Conservation (phyloP, 2,888 invertebrate genomes). For the Calliphora vomitoria region DNA sequence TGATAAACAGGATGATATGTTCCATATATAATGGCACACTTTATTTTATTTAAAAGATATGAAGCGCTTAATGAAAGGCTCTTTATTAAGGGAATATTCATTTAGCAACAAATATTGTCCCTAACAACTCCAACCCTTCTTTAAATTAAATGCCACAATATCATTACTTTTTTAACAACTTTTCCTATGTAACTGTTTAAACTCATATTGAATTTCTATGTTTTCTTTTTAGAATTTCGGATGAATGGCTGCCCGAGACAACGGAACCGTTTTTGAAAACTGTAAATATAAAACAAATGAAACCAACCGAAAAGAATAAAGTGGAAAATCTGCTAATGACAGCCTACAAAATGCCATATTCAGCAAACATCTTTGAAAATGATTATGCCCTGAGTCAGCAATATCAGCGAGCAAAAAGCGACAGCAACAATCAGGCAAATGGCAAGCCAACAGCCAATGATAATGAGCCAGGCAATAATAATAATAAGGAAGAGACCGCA, state of each 20-base stretch:
- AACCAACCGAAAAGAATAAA: slow-evolving; percentile 81
- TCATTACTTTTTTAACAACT: background rate
- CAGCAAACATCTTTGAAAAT: slow-evolving; percentile 81
- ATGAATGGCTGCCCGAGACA: slow-evolving; percentile 93
- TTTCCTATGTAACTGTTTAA: background rate
- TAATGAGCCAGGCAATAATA: slow-evolving; percentile 51
- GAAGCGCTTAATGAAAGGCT: no score
- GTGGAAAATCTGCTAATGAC: slow-evolving; percentile 81
- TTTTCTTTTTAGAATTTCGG: slow-evolving; percentile 88
- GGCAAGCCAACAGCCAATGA: slow-evolving; percentile 26
- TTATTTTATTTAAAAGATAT: no score
- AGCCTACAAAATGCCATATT: slow-evolving; percentile 82
- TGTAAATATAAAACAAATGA: slow-evolving; percentile 84
- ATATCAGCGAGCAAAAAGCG: slow-evolving; percentile 41
- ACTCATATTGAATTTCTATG: background rate
- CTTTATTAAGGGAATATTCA: no score
- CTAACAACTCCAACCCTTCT: no score
- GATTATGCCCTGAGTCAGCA: slow-evolving; percentile 76
- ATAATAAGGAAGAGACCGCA: slow-evolving; percentile 40
- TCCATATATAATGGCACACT: no score
- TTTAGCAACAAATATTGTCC: no score
- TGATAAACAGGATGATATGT: no score
- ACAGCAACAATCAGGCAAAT: background rate
- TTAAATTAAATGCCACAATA: no score
- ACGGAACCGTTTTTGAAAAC: slow-evolving; percentile 88